Evolutionary conservation across 2,888 invertebrate species (phyloP).

Genomic region (Anarsia innoxiella): DNA sequence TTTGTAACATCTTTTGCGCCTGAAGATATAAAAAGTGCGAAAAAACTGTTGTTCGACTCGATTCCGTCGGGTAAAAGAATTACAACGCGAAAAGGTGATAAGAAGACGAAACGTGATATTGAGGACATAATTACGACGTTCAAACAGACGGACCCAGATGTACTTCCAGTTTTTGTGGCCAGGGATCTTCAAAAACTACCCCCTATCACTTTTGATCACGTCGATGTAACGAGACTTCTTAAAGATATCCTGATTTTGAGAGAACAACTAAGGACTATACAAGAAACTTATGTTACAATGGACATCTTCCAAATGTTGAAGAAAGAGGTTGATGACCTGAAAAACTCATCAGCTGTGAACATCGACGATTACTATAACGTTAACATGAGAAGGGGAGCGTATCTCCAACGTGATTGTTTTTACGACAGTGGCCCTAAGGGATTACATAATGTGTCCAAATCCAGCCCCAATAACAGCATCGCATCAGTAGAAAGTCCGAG

Average conservation of each 20-base stretch:
- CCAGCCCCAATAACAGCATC: not conserved
- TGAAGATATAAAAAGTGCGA: conserved; percentile 8
- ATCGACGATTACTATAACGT: not conserved
- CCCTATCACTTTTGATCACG: conserved; percentile 1
- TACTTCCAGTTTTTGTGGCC: conserved; percentile 2
- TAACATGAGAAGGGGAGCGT: not conserved
- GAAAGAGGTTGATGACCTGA: not conserved
- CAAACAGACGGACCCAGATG: conserved; percentile 1
- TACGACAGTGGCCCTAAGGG: conserved; percentile 3
- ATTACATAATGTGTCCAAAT: not conserved
- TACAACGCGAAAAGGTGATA: not conserved
- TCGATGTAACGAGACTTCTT: conserved; percentile 3
- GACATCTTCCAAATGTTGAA: not conserved
- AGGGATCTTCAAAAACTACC: conserved; percentile 4
- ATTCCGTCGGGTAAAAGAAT: not conserved
- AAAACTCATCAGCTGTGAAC: not conserved
- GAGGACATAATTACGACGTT: not conserved
- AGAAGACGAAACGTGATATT: not conserved
- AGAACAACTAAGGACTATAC: not conserved
- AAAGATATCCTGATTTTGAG: conserved; percentile 1
- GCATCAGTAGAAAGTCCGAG: not conserved
- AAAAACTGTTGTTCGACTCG: conserved; percentile 8
- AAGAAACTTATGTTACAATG: not conserved
- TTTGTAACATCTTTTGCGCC: conserved; percentile 10
- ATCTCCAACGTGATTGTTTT: not conserved